phyloP scores from a whole-genome alignment of 2,113 vertebrate species.

The Brienomyrus brachyistius region DNA sequence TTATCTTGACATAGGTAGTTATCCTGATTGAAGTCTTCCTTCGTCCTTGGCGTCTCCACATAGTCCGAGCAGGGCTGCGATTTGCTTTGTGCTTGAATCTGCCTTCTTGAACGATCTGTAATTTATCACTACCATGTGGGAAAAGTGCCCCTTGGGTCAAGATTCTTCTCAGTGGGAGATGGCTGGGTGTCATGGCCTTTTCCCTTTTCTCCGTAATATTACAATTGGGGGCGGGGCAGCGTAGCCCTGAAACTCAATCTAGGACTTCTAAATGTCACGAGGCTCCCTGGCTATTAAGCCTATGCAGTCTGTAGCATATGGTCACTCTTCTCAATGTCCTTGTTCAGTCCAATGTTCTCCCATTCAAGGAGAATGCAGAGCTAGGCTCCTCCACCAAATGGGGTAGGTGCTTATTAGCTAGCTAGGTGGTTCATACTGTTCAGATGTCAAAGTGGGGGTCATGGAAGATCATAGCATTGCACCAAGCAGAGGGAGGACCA shows the following conservation, averaged over 20 bases:
- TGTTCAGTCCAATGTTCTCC: neutral
- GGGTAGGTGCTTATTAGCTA: neutral
- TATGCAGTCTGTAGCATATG: neutral
- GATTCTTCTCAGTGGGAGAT: neutral
- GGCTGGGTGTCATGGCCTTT: neutral
- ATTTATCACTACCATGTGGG: neutral
- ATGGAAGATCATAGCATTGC: neutral
- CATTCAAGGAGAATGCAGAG: neutral
- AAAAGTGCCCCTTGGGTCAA: neutral
- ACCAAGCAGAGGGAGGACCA: neutral
- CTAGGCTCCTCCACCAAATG: neutral
- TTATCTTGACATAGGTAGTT: conserved; percentile 11
- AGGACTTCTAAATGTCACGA: neutral
- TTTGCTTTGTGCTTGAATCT: neutral
- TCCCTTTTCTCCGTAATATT: neutral
- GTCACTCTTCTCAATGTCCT: neutral
- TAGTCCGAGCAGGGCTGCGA: neutral
- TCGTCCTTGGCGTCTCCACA: neutral
- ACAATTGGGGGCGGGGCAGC: neutral
- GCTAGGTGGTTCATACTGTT: neutral
- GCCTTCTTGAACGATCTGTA: neutral
- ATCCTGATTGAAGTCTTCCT: conserved; percentile 2
- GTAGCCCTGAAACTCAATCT: neutral
- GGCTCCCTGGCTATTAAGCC: neutral
- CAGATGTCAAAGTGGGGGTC: neutral